Conservation (phyloP, 2,888 invertebrate species). For the Selenia dentaria region DNA sequence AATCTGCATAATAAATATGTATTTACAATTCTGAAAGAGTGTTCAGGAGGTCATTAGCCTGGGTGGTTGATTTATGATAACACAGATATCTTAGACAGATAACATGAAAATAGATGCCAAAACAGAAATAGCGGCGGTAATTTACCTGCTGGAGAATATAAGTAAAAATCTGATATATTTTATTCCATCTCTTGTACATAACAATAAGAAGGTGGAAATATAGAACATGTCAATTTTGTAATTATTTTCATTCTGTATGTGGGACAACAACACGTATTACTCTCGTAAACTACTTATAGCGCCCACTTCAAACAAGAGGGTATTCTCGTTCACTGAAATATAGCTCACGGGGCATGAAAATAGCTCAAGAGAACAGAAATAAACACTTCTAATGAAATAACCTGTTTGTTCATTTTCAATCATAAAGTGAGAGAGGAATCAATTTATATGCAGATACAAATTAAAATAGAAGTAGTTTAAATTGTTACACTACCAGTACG, state of each 20-base stretch:
- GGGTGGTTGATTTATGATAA: slow-evolving; percentile 11
- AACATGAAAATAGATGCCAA: slow-evolving; percentile 13
- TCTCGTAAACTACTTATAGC: slow-evolving; percentile 20
- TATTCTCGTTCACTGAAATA: slow-evolving; percentile 23
- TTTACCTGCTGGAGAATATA: not conserved
- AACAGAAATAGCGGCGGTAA: slow-evolving; percentile 6
- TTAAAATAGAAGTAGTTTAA: too few relatives aligned
- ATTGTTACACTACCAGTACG: too few relatives aligned
- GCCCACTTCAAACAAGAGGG: slow-evolving; percentile 23
- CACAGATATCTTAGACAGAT: slow-evolving; percentile 11
- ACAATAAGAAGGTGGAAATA: not conserved
- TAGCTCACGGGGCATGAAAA: slow-evolving; percentile 28
- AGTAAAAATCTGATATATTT: not conserved
- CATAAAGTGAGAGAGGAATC: slow-evolving; percentile 16
- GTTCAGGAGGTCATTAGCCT: slow-evolving; percentile 26
- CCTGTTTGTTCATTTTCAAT: slow-evolving; percentile 21
- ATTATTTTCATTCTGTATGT: slow-evolving; percentile 1
- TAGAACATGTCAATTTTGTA: not conserved
- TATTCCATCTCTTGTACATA: not conserved
- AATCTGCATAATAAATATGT: too few relatives aligned
- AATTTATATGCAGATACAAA: too few relatives aligned
- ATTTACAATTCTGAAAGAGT: too few relatives aligned
- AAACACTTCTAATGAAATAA: slow-evolving; percentile 23
- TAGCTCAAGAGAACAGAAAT: slow-evolving; percentile 29
- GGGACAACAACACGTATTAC: slow-evolving; percentile 6